These are phyloP conservation scores for Ceramica pisi DNA, from an alignment of 2,888 invertebrate species.

Conservation along the genomic window DNA sequence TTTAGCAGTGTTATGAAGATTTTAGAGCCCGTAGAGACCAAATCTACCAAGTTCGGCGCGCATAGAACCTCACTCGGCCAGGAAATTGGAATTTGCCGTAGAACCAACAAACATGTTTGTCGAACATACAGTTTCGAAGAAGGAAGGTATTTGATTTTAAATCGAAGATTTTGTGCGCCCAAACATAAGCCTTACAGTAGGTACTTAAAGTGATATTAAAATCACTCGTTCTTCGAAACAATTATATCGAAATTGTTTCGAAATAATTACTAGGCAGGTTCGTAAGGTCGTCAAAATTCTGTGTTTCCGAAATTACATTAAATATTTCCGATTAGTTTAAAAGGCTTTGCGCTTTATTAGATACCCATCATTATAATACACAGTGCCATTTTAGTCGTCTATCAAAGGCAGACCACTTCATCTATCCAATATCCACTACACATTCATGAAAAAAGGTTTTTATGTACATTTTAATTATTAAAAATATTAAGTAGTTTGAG, in stretches of 20 bases:
- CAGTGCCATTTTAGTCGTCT: too few species aligned
- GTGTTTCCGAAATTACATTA: background rate
- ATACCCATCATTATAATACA: background rate
- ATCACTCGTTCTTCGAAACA: background rate
- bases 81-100: background rate
- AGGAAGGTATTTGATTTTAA: background rate
- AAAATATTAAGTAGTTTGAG: too few species aligned
- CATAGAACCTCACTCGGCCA: slow-evolving; percentile 3
- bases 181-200: background rate
- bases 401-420: too few species aligned
- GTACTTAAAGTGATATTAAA: background rate
- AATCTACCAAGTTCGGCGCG: slow-evolving; percentile 4
- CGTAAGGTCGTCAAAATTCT: background rate
- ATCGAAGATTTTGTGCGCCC: background rate
- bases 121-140: background rate
- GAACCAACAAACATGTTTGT: background rate
- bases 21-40: slow-evolving; percentile 26
- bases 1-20: slow-evolving; percentile 13
- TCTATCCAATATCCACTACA: too few species aligned
- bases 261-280: background rate
- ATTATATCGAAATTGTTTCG: too few species aligned
- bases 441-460: too few species aligned
- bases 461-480: too few species aligned
- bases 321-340: background rate
- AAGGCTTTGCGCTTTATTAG: background rate